Evolutionary conservation across 2,797 vertebrate species (phyloP).

Genomic region (Eurystomus glaucurus): DNA sequence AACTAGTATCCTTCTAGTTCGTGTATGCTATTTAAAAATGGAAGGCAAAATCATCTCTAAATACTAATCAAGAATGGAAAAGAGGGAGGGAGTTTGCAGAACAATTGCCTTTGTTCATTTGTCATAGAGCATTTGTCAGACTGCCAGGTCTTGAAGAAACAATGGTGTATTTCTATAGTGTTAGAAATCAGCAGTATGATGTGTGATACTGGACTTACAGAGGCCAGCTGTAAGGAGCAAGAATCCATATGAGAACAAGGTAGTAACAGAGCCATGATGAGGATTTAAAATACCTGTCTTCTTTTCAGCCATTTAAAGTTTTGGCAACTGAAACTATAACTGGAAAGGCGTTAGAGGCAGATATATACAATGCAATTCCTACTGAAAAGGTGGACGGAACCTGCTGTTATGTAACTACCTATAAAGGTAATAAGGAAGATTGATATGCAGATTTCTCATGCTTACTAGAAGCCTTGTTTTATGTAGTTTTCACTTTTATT

Average conservation of each 20-base stretch:
- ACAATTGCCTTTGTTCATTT: not conserved
- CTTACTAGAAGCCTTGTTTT: not conserved
- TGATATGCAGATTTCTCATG: not conserved
- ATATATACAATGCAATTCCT: constrained; percentile 86
- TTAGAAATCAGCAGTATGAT: not conserved
- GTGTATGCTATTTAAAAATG: not conserved
- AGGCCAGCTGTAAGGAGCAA: not conserved
- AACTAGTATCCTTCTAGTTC: not conserved
- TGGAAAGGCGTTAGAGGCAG: constrained; percentile 87
- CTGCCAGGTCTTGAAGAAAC: not conserved
- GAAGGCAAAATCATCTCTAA: not conserved
- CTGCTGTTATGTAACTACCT: constrained; percentile 92
- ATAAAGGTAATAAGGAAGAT: constrained; percentile 85
- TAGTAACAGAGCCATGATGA: not conserved
- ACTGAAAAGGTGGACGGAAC: constrained; percentile 97
- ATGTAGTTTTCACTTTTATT: not conserved
- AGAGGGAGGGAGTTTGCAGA: not conserved
- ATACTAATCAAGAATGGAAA: not conserved
- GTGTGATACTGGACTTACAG: not conserved
- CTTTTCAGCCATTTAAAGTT: constrained; percentile 91
- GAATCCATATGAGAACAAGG: not conserved
- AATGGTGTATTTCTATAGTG: not conserved
- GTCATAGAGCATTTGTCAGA: not conserved
- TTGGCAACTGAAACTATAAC: constrained; percentile 91
- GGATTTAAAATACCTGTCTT: constrained; percentile 23